Percentiles rank a stretch among this genome's conserved stretches.
phyloP scores from a whole-genome alignment of 2,888 invertebrate genomes.

The Augiades crinisus region DNA sequence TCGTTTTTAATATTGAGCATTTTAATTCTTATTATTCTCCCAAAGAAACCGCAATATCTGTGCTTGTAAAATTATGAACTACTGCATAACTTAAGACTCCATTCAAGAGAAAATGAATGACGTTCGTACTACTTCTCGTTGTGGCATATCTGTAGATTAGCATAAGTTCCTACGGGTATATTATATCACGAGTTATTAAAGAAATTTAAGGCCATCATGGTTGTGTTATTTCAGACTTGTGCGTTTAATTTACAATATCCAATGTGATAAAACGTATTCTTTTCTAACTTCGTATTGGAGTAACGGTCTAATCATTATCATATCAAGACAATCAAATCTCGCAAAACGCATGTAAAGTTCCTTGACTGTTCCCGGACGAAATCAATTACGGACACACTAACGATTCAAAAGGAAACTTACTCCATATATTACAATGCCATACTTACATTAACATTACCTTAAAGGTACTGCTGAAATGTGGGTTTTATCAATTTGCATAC shows the following conservation, averaged over 20 bases:
- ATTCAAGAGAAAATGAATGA: too few relatives aligned
- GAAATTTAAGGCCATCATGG: slow-evolving; percentile 20
- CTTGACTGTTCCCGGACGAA: neutral
- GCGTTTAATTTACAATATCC: slow-evolving; percentile 15
- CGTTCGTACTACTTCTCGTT: too few relatives aligned
- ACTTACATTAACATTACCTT: too few relatives aligned
- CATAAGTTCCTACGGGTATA: slow-evolving; percentile 16
- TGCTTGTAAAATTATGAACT: too few relatives aligned
- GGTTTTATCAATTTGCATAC: too few relatives aligned
- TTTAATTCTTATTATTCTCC: too few relatives aligned
- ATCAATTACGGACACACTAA: neutral
- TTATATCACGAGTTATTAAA: slow-evolving; percentile 14
- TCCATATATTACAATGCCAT: slow-evolving; percentile 16
- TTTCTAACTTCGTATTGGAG: neutral
- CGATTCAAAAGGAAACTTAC: neutral
- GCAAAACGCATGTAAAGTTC: neutral
- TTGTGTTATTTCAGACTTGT: slow-evolving; percentile 24
- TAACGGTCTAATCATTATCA: neutral
- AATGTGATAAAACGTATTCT: slow-evolving; percentile 1
- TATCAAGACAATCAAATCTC: neutral
- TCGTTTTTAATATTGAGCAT: too few relatives aligned
- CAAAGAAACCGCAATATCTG: too few relatives aligned
- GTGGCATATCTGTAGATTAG: slow-evolving; percentile 10
- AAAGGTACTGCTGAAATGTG: slow-evolving; percentile 9
- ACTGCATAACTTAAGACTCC: too few relatives aligned